These are phyloP conservation scores for Danio aesculapii DNA, from an alignment of 2,797 vertebrate genomes.

Conservation along the genomic window DNA sequence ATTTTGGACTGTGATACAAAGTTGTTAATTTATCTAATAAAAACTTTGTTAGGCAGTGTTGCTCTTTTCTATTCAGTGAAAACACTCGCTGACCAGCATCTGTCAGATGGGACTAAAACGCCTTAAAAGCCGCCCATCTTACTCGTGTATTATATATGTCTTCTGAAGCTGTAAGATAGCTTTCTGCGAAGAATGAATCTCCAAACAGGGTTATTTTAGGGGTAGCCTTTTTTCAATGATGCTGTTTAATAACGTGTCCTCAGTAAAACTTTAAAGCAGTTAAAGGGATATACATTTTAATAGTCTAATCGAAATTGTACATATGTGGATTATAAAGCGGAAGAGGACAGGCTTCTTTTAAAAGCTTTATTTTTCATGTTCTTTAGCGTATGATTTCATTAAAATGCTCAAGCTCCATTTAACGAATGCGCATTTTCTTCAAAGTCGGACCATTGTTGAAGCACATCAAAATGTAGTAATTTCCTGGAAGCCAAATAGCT, in stretches of 20 bases:
- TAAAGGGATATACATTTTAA: not conserved
- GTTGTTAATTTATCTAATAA: not conserved
- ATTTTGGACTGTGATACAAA: conserved; percentile 28
- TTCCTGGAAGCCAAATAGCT: conserved; percentile 25
- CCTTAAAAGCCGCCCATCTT: not conserved
- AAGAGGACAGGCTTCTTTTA: not conserved
- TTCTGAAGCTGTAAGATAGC: not conserved
- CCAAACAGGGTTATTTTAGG: not conserved
- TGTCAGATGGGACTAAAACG: not conserved
- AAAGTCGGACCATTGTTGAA: not conserved
- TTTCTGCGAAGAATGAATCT: not conserved
- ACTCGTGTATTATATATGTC: not conserved
- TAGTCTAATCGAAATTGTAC: not conserved
- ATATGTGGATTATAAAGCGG: conserved; percentile 14
- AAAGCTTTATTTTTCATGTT: not conserved
- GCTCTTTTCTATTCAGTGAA: conserved; percentile 10
- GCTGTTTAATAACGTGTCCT: not conserved
- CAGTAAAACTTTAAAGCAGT: not conserved
- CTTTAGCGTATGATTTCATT: not conserved
- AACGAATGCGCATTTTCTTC: conserved; percentile 13
- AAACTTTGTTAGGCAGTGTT: conserved; percentile 1
- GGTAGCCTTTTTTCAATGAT: not conserved
- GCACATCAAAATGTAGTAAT: not conserved
- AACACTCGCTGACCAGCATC: not conserved
- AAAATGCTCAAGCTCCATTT: not conserved